Conservation (phyloP, 35 echinoderm and acorn worm species). For the Patiria miniata region DNA sequence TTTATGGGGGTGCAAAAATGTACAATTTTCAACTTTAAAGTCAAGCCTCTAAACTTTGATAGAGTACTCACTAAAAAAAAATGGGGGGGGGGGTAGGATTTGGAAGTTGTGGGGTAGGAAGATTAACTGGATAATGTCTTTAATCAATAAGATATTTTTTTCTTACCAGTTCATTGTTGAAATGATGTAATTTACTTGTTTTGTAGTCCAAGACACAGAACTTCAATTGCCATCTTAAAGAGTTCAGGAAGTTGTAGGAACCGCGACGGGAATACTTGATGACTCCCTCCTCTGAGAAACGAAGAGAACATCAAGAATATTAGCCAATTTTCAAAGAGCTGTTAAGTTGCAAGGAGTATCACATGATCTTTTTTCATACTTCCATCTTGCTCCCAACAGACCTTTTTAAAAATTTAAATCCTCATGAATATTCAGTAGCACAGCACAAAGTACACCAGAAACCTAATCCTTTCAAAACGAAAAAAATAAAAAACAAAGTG, state of each 20-base stretch:
- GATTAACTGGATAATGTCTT: no score
- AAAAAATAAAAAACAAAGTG: neutral
- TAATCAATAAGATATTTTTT: no score
- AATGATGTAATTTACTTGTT: neutral
- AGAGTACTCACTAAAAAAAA: no score
- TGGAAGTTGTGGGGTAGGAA: no score
- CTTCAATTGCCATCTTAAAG: neutral
- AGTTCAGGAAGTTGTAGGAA: neutral
- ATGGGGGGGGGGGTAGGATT: no score
- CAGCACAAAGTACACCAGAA: neutral
- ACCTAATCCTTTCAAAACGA: neutral
- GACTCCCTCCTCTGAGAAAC: neutral
- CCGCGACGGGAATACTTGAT: neutral
- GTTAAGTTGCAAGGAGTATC: no score
- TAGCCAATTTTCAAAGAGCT: neutral
- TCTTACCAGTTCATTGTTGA: slow-evolving; percentile 4
- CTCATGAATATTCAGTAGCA: neutral
- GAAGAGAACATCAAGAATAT: neutral
- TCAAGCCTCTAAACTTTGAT: no score
- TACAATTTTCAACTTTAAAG: no score
- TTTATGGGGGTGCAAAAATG: no score
- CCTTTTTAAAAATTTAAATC: neutral
- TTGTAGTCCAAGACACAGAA: neutral
- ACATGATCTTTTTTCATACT: neutral
- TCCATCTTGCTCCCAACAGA: neutral